A percentile compares a stretch with the other conserved stretches of the same genome.
phyloP scores from a whole-genome alignment of 2,797 vertebrate genomes.

The Aselliscus stoliczkanus region DNA sequence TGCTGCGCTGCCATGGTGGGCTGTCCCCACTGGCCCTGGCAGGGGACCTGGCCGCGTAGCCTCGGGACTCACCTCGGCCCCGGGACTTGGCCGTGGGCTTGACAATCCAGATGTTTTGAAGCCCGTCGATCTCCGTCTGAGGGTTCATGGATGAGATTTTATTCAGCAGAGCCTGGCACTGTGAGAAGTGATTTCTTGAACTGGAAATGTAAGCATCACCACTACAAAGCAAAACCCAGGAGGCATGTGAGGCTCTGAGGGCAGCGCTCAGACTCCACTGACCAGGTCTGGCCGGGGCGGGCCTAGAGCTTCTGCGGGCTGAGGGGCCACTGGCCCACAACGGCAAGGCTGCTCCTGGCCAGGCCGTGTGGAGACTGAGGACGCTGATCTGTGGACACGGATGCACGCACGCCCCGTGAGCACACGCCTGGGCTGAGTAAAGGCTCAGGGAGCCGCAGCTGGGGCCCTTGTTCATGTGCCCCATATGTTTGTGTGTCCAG shows the following conservation, averaged over 20 bases:
- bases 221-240: slow-evolving; percentile 43
- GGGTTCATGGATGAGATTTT: slow-evolving; percentile 61
- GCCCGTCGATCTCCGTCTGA: slow-evolving; percentile 71
- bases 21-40: neutral
- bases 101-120: slow-evolving; percentile 77
- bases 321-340: neutral
- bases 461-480: too few relatives aligned
- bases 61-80: slow-evolving; percentile 68
- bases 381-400: too few relatives aligned
- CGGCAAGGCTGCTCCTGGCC: neutral
- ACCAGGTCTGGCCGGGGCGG: neutral
- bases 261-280: accelerated
- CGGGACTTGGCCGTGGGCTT: slow-evolving; percentile 78
- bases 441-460: accelerated
- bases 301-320: neutral
- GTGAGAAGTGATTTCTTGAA: slow-evolving; percentile 42
- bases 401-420: neutral
- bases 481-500: neutral
- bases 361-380: neutral
- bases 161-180: slow-evolving; percentile 74
- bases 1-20: accelerated
- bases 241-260: accelerated
- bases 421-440: too few relatives aligned
- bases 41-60: accelerated
- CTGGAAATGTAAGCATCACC: slow-evolving; percentile 63